Evolutionary conservation across 2,797 vertebrate genomes (phyloP).

Genomic region (Lindbergichthys nudifrons): DNA sequence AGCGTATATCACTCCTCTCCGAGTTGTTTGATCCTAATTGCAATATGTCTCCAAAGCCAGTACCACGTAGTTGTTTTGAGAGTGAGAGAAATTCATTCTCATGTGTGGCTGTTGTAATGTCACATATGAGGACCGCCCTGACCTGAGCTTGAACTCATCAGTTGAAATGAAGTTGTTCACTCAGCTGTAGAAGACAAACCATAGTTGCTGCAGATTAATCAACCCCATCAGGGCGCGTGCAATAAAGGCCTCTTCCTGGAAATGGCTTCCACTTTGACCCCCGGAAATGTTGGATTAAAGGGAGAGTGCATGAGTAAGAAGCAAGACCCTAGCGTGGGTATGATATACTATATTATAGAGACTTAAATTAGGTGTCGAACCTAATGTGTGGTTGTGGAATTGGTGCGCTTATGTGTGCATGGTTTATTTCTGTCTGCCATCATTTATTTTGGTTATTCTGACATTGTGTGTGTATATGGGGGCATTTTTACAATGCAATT

Average conservation of each 20-base stretch:
- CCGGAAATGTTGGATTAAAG: slow-evolving; percentile 69
- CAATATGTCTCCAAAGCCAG: slow-evolving; percentile 77
- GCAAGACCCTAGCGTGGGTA: slow-evolving; percentile 55
- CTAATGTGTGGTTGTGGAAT: slow-evolving; percentile 69
- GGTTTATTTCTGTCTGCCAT: slow-evolving; percentile 73
- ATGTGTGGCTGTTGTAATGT: slow-evolving; percentile 88
- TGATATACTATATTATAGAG: slow-evolving; percentile 87
- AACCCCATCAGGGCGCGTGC: slow-evolving; percentile 87
- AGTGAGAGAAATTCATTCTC: slow-evolving; percentile 94
- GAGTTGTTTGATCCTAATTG: slow-evolving; percentile 78
- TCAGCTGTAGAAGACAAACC: slow-evolving; percentile 99
- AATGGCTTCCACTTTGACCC: slow-evolving; percentile 78
- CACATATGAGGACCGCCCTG: slow-evolving; percentile 96
- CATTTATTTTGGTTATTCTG: slow-evolving; percentile 44
- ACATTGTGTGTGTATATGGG: slow-evolving; percentile 28
- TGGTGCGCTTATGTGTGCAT: slow-evolving; percentile 84
- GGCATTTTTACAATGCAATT: slow-evolving; percentile 62
- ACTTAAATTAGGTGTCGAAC: slow-evolving; percentile 91
- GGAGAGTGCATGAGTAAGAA: slow-evolving; percentile 70
- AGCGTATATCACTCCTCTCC: slow-evolving; percentile 47
- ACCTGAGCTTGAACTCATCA: slow-evolving; percentile 99
- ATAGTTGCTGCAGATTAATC: slow-evolving; percentile 93
- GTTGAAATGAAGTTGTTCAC: slow-evolving; percentile 99
- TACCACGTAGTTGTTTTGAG: slow-evolving; percentile 76
- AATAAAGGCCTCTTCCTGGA: slow-evolving; percentile 66